Evolutionary conservation across 2,113 vertebrate genomes (phyloP).

Genomic region (Neoarius graeffei): DNA sequence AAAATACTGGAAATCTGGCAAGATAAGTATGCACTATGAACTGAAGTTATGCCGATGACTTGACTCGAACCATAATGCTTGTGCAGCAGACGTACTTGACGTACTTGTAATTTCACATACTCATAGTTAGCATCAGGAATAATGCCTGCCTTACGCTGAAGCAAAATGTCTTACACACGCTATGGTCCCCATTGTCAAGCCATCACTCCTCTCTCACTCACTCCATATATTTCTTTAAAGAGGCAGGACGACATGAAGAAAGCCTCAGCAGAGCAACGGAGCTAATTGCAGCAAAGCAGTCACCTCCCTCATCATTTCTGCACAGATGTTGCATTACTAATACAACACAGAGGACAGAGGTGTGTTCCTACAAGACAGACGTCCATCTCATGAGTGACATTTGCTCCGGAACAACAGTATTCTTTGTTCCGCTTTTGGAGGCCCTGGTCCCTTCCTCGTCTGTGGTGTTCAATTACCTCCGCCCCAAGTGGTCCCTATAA

Average conservation of each 20-base stretch:
- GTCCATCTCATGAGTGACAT: constrained; percentile 62
- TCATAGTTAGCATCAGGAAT: not conserved
- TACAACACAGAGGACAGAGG: constrained; percentile 35
- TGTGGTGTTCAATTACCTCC: constrained; percentile 54
- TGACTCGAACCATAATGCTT: not conserved
- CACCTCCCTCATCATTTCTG: constrained; percentile 47
- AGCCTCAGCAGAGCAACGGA: constrained; percentile 38
- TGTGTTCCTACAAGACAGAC: constrained; percentile 46
- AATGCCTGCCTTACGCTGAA: not conserved
- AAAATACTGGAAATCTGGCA: not conserved
- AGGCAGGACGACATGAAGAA: not conserved
- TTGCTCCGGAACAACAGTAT: constrained; percentile 57
- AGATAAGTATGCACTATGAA: not conserved
- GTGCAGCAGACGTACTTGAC: not conserved
- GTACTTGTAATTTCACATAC: not conserved
- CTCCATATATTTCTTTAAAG: not conserved
- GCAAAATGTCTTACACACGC: not conserved
- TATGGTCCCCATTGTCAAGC: not conserved
- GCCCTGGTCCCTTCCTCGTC: constrained; percentile 47
- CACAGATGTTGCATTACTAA: not conserved
- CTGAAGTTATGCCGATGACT: not conserved
- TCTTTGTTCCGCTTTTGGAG: constrained; percentile 58
- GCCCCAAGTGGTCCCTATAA: constrained; percentile 57
- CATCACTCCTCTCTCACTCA: not conserved
- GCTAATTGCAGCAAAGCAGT: constrained; percentile 50